A percentile compares a stretch with the other conserved stretches of the same genome.
These are phyloP conservation scores for Serrognathus titanus DNA, from an alignment of 2,888 invertebrate species.

Conservation along the genomic window DNA sequence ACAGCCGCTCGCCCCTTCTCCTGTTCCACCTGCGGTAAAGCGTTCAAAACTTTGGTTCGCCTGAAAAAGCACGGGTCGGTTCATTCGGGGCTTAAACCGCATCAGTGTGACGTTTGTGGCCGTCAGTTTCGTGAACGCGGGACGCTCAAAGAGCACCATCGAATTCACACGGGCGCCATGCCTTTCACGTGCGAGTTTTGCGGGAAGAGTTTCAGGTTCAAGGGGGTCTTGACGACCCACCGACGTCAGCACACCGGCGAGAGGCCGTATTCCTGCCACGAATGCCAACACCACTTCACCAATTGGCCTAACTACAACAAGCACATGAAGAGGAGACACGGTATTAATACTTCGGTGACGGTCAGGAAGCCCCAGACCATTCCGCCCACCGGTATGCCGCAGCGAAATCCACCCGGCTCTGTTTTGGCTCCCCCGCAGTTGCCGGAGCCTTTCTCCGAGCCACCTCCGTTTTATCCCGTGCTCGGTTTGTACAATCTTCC, in stretches of 20 bases:
- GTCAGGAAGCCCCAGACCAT: conserved; percentile 48
- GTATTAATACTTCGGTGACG: conserved; percentile 50
- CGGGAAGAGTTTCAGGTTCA: conserved; percentile 71
- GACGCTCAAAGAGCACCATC: conserved; percentile 69
- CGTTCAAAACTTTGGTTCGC: conserved; percentile 57
- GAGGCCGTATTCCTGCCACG: conserved; percentile 69
- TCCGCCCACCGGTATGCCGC: conserved; percentile 49
- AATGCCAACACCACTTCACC: conserved; percentile 71
- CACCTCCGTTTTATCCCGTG: conserved; percentile 39
- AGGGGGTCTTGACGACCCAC: conserved; percentile 73
- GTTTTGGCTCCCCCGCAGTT: conserved; percentile 45
- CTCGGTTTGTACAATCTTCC: conserved; percentile 43
- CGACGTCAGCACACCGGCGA: conserved; percentile 68
- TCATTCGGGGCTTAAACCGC: conserved; percentile 58
- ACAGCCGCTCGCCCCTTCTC: conserved; percentile 51
- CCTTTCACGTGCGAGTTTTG: conserved; percentile 74
- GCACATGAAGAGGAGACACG: conserved; percentile 74
- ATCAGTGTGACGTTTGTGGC: conserved; percentile 60
- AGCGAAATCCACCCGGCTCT: conserved; percentile 47
- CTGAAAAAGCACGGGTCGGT: conserved; percentile 58
- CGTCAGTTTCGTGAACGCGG: conserved; percentile 64
- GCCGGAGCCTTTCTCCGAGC: conserved; percentile 27
- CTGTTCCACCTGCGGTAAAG: conserved; percentile 52
- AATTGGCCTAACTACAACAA: conserved; percentile 84
- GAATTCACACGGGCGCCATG: conserved; percentile 76